A percentile compares a stretch with the other conserved stretches of the same genome.
phyloP scores from a whole-genome alignment of 2,113 vertebrate genomes.

The Pseudorhombus dupliciocellatus region DNA sequence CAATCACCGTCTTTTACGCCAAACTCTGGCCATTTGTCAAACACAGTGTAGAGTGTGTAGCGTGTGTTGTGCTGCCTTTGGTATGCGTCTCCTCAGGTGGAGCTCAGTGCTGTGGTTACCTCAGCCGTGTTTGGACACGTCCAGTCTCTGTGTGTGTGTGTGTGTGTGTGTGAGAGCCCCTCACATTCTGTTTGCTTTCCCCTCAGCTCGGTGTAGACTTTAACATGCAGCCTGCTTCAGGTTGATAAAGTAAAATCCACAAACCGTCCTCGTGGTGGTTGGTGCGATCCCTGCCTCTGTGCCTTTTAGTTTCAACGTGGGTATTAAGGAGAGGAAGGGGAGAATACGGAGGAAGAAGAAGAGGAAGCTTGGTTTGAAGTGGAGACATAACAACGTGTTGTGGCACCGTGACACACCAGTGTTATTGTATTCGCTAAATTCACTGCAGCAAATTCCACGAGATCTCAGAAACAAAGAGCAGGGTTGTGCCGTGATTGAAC shows the following conservation, averaged over 20 bases:
- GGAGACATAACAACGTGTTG: background rate
- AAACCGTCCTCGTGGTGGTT: background rate
- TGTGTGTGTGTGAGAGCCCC: constrained; percentile 22
- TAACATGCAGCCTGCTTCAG: background rate
- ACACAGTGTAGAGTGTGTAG: background rate
- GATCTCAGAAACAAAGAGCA: constrained; percentile 4
- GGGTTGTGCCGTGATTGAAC: constrained; percentile 23
- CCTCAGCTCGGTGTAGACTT: background rate
- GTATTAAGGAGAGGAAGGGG: background rate
- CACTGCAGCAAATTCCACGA: constrained; percentile 10
- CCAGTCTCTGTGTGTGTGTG: constrained; percentile 11
- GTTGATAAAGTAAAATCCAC: constrained; percentile 3
- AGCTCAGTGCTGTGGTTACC: background rate
- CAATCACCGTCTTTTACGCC: background rate
- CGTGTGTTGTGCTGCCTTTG: background rate
- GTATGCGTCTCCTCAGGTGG: constrained; percentile 32
- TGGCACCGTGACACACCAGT: background rate
- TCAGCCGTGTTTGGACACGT: constrained; percentile 66
- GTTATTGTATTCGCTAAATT: background rate
- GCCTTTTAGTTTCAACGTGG: background rate
- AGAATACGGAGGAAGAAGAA: background rate
- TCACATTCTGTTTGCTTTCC: constrained; percentile 28
- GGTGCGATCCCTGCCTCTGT: background rate
- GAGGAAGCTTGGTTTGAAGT: too few relatives aligned
- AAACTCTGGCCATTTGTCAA: background rate